Conservation (phyloP, 2,888 invertebrate species). For the Leptopilina drosophilae region DNA sequence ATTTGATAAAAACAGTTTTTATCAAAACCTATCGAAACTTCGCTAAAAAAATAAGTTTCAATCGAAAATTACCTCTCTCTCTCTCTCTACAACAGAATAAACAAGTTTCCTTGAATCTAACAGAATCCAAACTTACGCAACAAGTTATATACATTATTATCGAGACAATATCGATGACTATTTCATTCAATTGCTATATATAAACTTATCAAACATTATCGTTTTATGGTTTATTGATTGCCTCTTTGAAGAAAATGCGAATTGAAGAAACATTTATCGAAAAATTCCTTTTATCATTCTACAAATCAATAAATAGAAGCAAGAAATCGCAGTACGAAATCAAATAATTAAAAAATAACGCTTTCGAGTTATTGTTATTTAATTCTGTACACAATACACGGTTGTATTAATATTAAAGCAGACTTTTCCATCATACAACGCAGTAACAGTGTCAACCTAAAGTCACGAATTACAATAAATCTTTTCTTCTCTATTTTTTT, state of each 20-base stretch:
- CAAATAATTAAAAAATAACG: neutral
- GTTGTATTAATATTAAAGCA: neutral
- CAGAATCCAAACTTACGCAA: conserved; percentile 14
- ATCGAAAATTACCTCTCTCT: neutral
- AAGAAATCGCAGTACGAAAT: no score
- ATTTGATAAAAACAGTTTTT: neutral
- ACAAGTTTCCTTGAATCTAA: neutral
- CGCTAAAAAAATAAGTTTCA: no score
- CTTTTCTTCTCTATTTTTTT: neutral
- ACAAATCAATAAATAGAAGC: neutral
- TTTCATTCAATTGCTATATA: conserved; percentile 27
- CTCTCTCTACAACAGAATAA: neutral
- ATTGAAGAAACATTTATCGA: neutral
- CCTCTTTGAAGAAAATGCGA: neutral
- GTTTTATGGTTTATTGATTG: conserved; percentile 6
- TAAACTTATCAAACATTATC: neutral
- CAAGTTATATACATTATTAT: conserved; percentile 21
- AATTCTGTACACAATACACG: no score
- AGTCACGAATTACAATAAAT: neutral
- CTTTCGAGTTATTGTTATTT: no score
- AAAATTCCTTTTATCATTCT: neutral
- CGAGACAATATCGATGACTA: neutral
- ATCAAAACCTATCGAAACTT: no score
- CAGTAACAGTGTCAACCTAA: neutral
- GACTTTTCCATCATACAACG: neutral